Evolutionary conservation across 2,797 vertebrate genomes (phyloP).

Genomic region (Argyrosomus regius): DNA sequence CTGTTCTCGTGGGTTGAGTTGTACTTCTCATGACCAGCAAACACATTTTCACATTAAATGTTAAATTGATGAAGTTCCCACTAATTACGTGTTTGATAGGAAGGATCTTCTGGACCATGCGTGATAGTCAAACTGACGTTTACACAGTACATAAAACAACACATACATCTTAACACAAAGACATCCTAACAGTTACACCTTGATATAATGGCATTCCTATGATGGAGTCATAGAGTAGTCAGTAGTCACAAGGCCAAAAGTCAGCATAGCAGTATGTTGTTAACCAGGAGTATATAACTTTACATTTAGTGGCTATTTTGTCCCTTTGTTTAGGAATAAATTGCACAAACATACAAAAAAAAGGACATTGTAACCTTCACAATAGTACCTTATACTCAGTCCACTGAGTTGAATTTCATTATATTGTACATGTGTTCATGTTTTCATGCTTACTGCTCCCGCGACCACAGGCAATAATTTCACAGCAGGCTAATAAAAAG

Average conservation of each 20-base stretch:
- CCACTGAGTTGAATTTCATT: slow-evolving; percentile 27
- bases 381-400: not conserved
- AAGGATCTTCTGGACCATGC: no score
- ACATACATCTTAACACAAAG: no score
- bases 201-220: not conserved
- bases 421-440: slow-evolving; percentile 34
- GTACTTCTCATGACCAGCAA: not conserved
- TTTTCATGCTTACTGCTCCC: slow-evolving; percentile 51
- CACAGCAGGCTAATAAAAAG: slow-evolving; percentile 65
- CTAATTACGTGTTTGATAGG: not conserved
- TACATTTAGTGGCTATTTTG: not conserved
- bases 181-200: not conserved
- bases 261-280: not conserved
- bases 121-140: no score
- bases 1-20: not conserved
- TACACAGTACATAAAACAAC: no score
- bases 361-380: not conserved
- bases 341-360: slow-evolving; percentile 1
- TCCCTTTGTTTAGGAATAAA: not conserved
- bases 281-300: no score
- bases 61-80: not conserved
- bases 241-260: not conserved
- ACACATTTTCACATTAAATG: not conserved
- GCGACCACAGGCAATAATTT: slow-evolving; percentile 48
- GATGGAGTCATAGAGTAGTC: not conserved